Conservation (phyloP, 2,113 vertebrate genomes). For the Sinocyclocheilus grahami region DNA sequence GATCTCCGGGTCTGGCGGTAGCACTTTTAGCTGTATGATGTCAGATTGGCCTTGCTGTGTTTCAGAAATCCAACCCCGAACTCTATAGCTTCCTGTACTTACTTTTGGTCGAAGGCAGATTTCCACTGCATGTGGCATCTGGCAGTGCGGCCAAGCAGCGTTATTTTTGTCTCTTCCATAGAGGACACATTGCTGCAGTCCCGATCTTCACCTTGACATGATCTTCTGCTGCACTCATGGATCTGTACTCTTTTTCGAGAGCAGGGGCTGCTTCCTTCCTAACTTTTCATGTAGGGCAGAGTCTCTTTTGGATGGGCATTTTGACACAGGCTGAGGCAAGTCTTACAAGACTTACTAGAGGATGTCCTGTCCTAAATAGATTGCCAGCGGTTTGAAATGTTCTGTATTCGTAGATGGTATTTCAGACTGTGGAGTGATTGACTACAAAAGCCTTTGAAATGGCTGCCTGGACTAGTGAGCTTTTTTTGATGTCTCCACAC, state of each 20-base stretch:
- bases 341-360: conserved; percentile 2
- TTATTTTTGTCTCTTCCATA: conserved; percentile 1
- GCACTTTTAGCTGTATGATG: neutral
- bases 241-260: conserved; percentile 9
- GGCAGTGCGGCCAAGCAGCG: neutral
- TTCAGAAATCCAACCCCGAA: neutral
- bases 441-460: conserved; percentile 26
- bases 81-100: neutral
- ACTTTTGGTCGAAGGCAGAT: neutral
- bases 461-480: neutral
- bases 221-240: neutral
- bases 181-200: neutral
- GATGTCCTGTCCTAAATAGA: conserved; percentile 11
- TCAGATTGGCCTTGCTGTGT: too few relatives aligned
- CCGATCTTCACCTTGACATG: neutral
- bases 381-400: neutral
- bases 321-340: conserved; percentile 4
- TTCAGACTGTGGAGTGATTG: conserved; percentile 9
- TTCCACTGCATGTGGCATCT: neutral
- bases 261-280: neutral
- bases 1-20: too few relatives aligned
- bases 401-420: neutral
- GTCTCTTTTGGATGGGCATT: conserved; percentile 5
- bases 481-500: neutral
- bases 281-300: conserved; percentile 16